Evolutionary conservation across 37 sponge, comb jelly and placozoan species (phyloP).

Genomic region (Petrosia ficiformis): DNA sequence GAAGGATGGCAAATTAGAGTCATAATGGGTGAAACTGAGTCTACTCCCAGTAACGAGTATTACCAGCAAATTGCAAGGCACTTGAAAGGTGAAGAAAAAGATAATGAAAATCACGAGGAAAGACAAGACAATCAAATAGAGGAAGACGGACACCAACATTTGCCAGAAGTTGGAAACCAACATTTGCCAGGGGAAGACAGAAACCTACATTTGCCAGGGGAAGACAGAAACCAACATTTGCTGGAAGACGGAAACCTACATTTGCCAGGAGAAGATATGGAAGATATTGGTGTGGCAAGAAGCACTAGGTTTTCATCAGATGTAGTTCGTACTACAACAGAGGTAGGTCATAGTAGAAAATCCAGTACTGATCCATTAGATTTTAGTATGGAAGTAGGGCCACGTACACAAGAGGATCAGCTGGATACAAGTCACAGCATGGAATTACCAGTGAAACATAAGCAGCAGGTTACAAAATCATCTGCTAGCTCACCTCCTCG

Average conservation of each 20-base stretch:
- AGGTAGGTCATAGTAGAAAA: too few relatives aligned
- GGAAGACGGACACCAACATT: too few relatives aligned
- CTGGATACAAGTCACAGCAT: slow-evolving; percentile 1
- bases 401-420: not conserved
- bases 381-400: too few relatives aligned
- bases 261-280: not conserved
- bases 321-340: too few relatives aligned
- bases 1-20: not conserved
- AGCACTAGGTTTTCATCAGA: not conserved
- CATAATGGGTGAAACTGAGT: not conserved
- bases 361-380: too few relatives aligned
- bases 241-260: not conserved
- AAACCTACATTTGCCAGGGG: not conserved
- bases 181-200: too few relatives aligned
- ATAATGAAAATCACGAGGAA: too few relatives aligned
- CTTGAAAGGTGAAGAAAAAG: too few relatives aligned
- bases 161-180: too few relatives aligned
- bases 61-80: not conserved
- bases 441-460: not conserved
- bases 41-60: not conserved
- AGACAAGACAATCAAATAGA: too few relatives aligned
- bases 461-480: not conserved
- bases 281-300: not conserved
- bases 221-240: not conserved
- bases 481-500: not conserved